Evolutionary conservation across 1,140 invertebrate species (phyloP).

Genomic region (Hermetia illucens): DNA sequence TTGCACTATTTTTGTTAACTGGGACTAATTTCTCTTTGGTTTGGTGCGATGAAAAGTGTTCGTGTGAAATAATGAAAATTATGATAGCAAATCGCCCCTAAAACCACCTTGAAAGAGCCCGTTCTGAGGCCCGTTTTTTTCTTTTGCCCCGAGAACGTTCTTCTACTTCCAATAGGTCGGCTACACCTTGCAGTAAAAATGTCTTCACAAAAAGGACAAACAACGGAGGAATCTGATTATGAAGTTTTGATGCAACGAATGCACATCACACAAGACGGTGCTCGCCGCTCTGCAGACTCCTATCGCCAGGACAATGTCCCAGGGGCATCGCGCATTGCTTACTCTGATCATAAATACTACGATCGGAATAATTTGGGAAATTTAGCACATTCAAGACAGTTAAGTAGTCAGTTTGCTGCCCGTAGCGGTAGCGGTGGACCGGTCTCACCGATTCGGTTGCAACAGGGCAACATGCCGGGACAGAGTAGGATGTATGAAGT

Average conservation of each 20-base stretch:
- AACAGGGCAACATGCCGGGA: neutral
- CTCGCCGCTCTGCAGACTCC: neutral
- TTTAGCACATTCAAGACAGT: slow-evolving; percentile 60
- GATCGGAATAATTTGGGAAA: slow-evolving; percentile 44
- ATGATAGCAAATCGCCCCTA: too few relatives aligned
- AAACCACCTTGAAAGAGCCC: too few relatives aligned
- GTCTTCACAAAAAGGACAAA: too few relatives aligned
- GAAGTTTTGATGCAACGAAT: slow-evolving; percentile 26
- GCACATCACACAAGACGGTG: neutral
- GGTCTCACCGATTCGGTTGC: neutral
- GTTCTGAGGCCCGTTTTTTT: too few relatives aligned
- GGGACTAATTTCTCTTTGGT: too few relatives aligned
- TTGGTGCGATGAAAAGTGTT: too few relatives aligned
- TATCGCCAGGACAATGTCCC: slow-evolving; percentile 3
- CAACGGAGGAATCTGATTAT: slow-evolving; percentile 23
- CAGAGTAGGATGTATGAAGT: slow-evolving; percentile 18
- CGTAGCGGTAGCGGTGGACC: slow-evolving; percentile 15
- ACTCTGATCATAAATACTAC: slow-evolving; percentile 47
- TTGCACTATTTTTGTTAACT: too few relatives aligned
- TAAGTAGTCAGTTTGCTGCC: slow-evolving; percentile 34
- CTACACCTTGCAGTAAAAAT: too few relatives aligned
- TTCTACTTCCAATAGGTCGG: too few relatives aligned
- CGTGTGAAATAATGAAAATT: too few relatives aligned
- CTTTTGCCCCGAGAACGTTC: too few relatives aligned
- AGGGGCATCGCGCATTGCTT: too few relatives aligned